Base-by-base conservation (phyloP, 2,113 vertebrate genomes). In the Larimichthys crocea region DNA sequence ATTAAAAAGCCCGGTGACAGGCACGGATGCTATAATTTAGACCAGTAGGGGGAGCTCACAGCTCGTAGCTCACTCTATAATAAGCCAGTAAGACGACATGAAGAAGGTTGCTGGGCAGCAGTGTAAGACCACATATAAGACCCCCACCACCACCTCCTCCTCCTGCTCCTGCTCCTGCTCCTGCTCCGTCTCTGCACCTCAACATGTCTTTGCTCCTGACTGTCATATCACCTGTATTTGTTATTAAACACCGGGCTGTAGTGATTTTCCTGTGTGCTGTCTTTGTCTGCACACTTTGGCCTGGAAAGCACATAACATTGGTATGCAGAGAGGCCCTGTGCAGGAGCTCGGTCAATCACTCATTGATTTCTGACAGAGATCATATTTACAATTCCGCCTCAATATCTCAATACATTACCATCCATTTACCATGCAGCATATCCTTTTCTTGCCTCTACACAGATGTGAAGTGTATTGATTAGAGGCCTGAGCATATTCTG, bases 31-130 rank as follows among this genome's bases (percentile, higher is more conserved):
- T 57, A 62, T 53, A 20, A 24, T 4, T 48, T 22, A 10, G 59
- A 83, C 90, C 97, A 96, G 97, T 94, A 97, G 97, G 96, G 97
- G 98, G 97, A 94, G 95, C 96, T 95, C 95, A 93, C 92, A 96
- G 86, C 91, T 96, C 96, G 94, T 68, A 74, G 46, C 87, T 91
- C 15, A 52, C 56, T 12, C 71, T 44, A 3, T 31, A 73, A 11
- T 65, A 46, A 70, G 31, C 9, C 6, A 10, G 24, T 3, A 40
- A 52, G 53, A 35, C 14, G 12, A 22, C 65, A 79, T 67, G 76
- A 35, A n/a, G 63, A 76, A 78, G 69, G 71, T 76, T 92, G 78
- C 76, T 74, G 86, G 86, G 77, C 88, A 84, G 77, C 40, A 72
- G 69, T 46, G 11, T 46, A 46, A 46, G 82, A 76, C 63, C 76